phyloP scores from a whole-genome alignment of 2,888 invertebrate species.

The Patella depressa region DNA sequence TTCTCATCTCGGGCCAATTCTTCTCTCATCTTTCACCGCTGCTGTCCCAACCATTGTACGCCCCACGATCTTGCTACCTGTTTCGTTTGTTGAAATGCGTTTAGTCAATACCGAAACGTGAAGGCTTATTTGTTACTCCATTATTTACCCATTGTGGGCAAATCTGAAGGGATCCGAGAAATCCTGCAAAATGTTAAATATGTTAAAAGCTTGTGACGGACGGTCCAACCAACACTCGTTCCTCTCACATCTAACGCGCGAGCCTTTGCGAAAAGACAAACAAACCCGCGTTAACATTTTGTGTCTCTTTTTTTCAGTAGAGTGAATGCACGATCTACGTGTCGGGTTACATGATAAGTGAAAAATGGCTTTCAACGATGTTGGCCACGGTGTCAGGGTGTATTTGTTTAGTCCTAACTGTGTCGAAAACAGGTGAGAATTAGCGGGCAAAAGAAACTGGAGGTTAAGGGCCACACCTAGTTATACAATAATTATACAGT shows the following conservation, averaged over 20 bases:
- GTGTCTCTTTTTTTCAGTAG: background rate
- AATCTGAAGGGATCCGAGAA: conserved; percentile 19
- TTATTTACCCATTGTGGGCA: conserved; percentile 22
- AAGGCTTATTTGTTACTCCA: conserved; percentile 20
- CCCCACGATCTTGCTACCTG: conserved; percentile 20
- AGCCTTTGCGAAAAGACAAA: background rate
- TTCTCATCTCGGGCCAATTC: background rate
- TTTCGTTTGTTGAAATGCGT: conserved; percentile 10
- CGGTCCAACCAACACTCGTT: background rate
- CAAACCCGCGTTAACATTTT: background rate
- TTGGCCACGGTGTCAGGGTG: too few species aligned
- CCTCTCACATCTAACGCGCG: background rate
- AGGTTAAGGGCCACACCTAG: too few species aligned
- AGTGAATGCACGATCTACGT: too few species aligned
- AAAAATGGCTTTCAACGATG: too few species aligned
- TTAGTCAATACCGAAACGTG: conserved; percentile 13
- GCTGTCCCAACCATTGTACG: conserved; percentile 11
- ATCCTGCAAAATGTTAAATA: conserved; percentile 15
- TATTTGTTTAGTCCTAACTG: too few species aligned
- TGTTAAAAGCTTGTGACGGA: conserved; percentile 15
- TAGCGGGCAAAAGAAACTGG: too few species aligned
- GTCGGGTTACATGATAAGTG: too few species aligned
- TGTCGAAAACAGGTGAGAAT: too few species aligned
- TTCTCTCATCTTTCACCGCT: background rate
- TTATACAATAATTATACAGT: too few species aligned